Evolutionary conservation across 2,888 invertebrate species (phyloP).

Genomic region (Drosophila mercatorum): DNA sequence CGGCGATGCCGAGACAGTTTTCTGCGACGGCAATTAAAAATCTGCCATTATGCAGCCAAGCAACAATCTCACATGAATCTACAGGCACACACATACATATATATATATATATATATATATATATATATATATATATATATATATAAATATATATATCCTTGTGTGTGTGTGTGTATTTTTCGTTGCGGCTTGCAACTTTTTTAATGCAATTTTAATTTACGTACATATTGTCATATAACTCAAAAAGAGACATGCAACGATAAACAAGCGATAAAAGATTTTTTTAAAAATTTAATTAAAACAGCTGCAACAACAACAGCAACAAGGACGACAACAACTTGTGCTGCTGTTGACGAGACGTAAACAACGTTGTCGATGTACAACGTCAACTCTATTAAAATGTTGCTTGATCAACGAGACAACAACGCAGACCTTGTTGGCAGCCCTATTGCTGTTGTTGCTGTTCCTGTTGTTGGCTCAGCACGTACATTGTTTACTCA

Average conservation of each 20-base stretch:
- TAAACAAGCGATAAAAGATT: conserved; percentile 76
- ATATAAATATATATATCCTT: neutral
- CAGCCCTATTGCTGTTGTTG: conserved; percentile 20
- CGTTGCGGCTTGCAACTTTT: conserved; percentile 42
- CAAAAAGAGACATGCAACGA: conserved; percentile 58
- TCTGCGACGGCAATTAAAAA: conserved; percentile 71
- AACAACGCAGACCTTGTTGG: conserved; percentile 30
- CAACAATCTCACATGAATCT: conserved; percentile 49
- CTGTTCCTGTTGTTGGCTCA: conserved; percentile 21
- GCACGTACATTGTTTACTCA: conserved; percentile 45
- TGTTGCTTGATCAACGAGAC: conserved; percentile 73
- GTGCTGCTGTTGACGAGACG: conserved; percentile 70
- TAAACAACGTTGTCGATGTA: conserved; percentile 69
- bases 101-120: neutral
- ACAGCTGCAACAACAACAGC: conserved; percentile 51
- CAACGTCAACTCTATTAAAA: conserved; percentile 77
- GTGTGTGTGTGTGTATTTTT: neutral
- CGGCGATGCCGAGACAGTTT: conserved; percentile 52
- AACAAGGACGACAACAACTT: conserved; percentile 34
- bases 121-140: neutral
- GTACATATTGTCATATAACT: conserved; percentile 71
- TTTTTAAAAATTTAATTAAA: conserved; percentile 79
- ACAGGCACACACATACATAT: neutral
- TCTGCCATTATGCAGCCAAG: conserved; percentile 66
- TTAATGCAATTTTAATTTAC: conserved; percentile 74